Evolutionary conservation across 2,797 vertebrate species (phyloP).

Genomic region (Xyrichtys novacula): DNA sequence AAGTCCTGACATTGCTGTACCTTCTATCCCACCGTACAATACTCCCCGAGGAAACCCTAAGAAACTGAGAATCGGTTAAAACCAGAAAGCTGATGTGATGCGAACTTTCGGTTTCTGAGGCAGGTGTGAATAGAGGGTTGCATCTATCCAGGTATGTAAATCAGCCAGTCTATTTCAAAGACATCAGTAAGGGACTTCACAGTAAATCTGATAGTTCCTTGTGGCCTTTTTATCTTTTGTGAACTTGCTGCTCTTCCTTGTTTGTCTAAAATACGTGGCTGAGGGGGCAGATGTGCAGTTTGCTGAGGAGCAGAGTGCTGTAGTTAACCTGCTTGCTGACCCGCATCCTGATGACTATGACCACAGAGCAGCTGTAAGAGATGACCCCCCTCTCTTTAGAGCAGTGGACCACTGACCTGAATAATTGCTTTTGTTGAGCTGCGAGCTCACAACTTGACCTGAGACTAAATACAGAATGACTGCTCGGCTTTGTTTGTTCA

Average conservation of each 20-base stretch:
- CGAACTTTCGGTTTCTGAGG: not conserved
- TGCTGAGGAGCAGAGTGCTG: constrained; percentile 8
- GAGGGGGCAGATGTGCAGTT: not conserved
- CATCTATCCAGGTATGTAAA: constrained; percentile 4
- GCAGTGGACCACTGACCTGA: constrained; percentile 53
- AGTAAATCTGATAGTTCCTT: not conserved
- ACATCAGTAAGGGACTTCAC: not conserved
- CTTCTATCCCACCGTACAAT: not conserved
- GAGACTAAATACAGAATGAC: constrained; percentile 36
- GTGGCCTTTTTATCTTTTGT: not conserved
- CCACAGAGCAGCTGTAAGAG: constrained; percentile 12
- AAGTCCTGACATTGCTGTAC: constrained; percentile 8
- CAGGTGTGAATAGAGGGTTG: not conserved
- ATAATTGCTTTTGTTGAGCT: constrained; percentile 66
- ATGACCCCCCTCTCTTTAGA: constrained; percentile 10
- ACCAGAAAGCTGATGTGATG: not conserved
- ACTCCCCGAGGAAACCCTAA: not conserved
- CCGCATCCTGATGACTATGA: constrained; percentile 40
- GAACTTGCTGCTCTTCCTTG: not conserved
- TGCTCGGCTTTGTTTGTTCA: constrained; percentile 18
- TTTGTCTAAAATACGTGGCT: not conserved
- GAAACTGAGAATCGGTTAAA: not conserved
- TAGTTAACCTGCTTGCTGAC: constrained; percentile 53
- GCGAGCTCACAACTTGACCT: constrained; percentile 44
- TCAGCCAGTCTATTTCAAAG: not conserved